Percentiles rank a stretch among this genome's conserved stretches.
Evolutionary conservation across 2,888 invertebrate genomes (phyloP).

Genomic region (Drosophila lutescens): DNA sequence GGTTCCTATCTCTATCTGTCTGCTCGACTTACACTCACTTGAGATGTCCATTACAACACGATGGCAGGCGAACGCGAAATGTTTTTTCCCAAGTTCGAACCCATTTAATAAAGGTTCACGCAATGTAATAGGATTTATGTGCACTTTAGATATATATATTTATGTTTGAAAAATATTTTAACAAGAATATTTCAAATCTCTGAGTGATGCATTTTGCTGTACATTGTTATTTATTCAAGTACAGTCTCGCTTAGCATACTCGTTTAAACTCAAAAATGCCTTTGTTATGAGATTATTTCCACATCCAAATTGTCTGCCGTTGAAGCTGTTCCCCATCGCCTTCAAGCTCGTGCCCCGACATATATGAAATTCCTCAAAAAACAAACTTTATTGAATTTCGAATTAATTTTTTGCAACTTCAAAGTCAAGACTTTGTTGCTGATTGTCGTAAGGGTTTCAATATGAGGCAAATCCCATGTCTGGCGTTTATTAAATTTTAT

Average conservation of each 20-base stretch:
- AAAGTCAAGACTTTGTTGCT: constrained; percentile 61
- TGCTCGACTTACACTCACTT: constrained; percentile 24
- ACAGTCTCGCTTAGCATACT: constrained; percentile 5
- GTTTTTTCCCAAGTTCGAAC: constrained; percentile 16
- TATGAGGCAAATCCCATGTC: constrained; percentile 55
- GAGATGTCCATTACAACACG: constrained; percentile 24
- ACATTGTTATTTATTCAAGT: not conserved
- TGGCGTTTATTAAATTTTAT: constrained; percentile 75
- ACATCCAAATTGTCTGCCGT: constrained; percentile 7
- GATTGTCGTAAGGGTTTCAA: constrained; percentile 62
- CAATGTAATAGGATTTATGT: not conserved
- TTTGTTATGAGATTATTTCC: constrained; percentile 11
- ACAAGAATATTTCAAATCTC: not conserved
- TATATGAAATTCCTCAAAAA: constrained; percentile 67
- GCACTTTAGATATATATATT: not conserved
- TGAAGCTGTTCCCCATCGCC: not conserved
- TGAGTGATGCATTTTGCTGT: not conserved
- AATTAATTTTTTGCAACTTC: constrained; percentile 64
- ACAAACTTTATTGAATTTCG: constrained; percentile 74
- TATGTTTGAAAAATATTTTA: not conserved
- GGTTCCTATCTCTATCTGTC: constrained; percentile 12
- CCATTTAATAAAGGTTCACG: constrained; percentile 10
- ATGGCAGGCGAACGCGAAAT: not conserved
- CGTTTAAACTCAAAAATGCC: not conserved
- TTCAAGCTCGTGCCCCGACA: constrained; percentile 36